Percentiles rank a stretch among this genome's conserved stretches.
Conservation (phyloP, 2,888 invertebrate genomes). For the Platynereis dumerilii region DNA sequence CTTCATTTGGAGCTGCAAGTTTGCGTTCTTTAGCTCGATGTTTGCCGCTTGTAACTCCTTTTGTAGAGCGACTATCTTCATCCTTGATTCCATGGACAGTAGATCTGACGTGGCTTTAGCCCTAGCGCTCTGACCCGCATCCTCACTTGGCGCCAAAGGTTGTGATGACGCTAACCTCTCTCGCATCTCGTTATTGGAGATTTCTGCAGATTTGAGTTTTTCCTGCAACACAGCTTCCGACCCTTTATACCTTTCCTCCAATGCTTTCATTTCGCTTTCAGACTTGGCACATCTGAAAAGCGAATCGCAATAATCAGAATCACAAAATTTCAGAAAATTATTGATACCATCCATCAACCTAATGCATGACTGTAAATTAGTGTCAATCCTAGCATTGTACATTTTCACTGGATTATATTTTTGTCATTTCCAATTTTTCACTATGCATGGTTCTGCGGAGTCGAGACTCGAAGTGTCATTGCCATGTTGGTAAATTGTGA, state of each 20-base stretch:
- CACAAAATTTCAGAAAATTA: no score
- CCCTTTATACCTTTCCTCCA: slow-evolving; percentile 21
- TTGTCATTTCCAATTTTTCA: no score
- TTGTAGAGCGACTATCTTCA: slow-evolving; percentile 28
- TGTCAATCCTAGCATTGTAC: no score
- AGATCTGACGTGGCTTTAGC: not conserved
- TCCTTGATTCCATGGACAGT: slow-evolving; percentile 28
- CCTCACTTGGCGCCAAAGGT: slow-evolving; percentile 8
- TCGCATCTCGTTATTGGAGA: not conserved
- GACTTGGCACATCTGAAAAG: slow-evolving; percentile 7
- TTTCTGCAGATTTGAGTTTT: no score
- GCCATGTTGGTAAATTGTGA: no score
- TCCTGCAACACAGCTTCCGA: slow-evolving; percentile 15
- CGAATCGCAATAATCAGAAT: no score
- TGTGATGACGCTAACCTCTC: slow-evolving; percentile 9
- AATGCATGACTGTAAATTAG: no score
- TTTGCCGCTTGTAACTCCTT: slow-evolving; percentile 26
- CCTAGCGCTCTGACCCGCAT: slow-evolving; percentile 4
- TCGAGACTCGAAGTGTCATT: no score
- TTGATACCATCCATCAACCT: no score
- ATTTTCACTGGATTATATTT: no score
- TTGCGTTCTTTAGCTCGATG: slow-evolving; percentile 16
- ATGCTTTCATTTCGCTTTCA: slow-evolving; percentile 14
- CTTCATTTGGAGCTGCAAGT: slow-evolving; percentile 30
- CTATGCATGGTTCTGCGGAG: no score